Evolutionary conservation across 1,140 invertebrate genomes (phyloP).

Genomic region (Pteromalus puparum): DNA sequence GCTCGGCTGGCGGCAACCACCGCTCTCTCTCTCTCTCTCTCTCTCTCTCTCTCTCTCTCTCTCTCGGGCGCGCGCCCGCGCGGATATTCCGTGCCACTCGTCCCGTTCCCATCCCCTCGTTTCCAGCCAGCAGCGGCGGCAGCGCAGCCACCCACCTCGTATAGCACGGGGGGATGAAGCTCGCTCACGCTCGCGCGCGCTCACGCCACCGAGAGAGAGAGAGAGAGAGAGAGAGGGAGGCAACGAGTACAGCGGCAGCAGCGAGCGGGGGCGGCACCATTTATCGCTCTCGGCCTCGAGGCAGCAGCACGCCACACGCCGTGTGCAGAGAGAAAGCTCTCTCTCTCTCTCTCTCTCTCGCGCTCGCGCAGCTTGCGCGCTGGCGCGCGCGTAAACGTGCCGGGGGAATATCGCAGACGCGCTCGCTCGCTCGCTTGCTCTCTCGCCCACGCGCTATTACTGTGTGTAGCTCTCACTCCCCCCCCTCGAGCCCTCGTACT

Average conservation of each 20-base stretch:
- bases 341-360: slow-evolving; percentile 27
- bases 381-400: slow-evolving; percentile 44
- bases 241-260: slow-evolving; percentile 52
- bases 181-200: slow-evolving; percentile 9
- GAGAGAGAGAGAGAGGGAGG: slow-evolving; percentile 37
- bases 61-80: background rate
- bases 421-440: slow-evolving; percentile 30
- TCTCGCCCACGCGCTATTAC: slow-evolving; percentile 53
- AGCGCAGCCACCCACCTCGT: background rate
- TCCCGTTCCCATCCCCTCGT: slow-evolving; percentile 1
- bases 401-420: slow-evolving; percentile 47
- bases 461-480: slow-evolving; percentile 1
- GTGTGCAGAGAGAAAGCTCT: slow-evolving; percentile 25
- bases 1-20: slow-evolving; percentile 34
- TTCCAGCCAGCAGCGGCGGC: slow-evolving; percentile 7
- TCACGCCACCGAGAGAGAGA: background rate
- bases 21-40: background rate
- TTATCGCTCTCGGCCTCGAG: slow-evolving; percentile 68
- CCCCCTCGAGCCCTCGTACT: background rate
- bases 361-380: slow-evolving; percentile 17
- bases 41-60: background rate
- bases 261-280: slow-evolving; percentile 65
- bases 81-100: slow-evolving; percentile 8
- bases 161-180: slow-evolving; percentile 37
- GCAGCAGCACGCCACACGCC: slow-evolving; percentile 63